Base-by-base conservation (phyloP, 2,888 invertebrate genomes). In the Leptinotarsa tumamoca region DNA sequence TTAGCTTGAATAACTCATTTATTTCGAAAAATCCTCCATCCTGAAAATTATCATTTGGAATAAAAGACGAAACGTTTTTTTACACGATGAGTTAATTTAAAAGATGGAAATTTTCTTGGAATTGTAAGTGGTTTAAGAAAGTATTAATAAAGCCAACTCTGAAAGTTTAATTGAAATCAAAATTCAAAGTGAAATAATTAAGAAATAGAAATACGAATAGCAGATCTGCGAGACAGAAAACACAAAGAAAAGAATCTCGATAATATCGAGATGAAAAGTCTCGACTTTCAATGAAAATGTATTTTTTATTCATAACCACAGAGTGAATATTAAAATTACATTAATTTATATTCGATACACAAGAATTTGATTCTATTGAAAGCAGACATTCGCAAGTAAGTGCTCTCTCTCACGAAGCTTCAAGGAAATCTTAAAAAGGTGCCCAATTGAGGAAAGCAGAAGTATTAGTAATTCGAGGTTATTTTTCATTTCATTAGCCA, bases 101-200 rank as follows among this genome's bases (percentile, higher is more conserved):
- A 72, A 71, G 81, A 81, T 81, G 81, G 77, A 80, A 82, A 82
- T 82, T 82, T 76, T 76, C 77, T 74, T 61, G 73, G 79, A 79
- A 79, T 81, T 81, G 75, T 63, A 73, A 73, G 67, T 79, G 81
- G 80, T 83, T 83, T 79, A 79, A 76, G 80, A 68, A 79, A 82
- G 81, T 81, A 81, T 81, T 83, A 84, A 83, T 83, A 82, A 82
- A 84, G 81, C 80, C 80, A 82, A 80, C 81, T 80, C 80, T 82
- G 79, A 82, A 84, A 84, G 81, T 84, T 85, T 83, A 85, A 85
- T 85, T 83, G 84, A 83, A 85, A 86, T 85, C 84, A 85, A 84
- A 85, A 86, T 86, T 85, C 85, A 84, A 85, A 86, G 83, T 82
- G 85, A 83, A 83, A 84, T 85, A 84, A 85, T 86, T 85, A 84